Evolutionary conservation across 1,140 invertebrate species (phyloP), one percentile per base, ranked within the genome.

Genomic region (Dryas iulia): DNA sequence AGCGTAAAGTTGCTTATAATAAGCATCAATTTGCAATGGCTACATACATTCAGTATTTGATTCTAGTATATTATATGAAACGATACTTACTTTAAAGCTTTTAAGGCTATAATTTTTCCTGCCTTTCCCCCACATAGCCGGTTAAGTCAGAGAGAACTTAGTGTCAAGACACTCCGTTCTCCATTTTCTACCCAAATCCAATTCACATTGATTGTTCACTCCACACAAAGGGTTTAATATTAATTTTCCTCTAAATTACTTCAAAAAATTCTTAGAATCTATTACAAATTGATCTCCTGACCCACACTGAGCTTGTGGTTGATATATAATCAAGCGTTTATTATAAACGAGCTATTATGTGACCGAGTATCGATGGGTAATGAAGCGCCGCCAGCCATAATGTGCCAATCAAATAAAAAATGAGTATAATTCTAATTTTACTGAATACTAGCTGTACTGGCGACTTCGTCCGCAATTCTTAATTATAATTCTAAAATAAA

Each of bases 291-390:
- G 18, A 47, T 21, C 18, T n/a, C 18, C 2, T 47, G 39, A 47
- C 39, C 39, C 39, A 47, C 39, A 47, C 39, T n/a, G n/a, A n/a
- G n/a, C n/a, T 47, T 21, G 39, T 47, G 39, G n/a, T n/a, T n/a
- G n/a, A n/a, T n/a, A n/a, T 47, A 47, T 47, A 47, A 47, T 47
- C 39, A 47, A 47, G 39, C 6, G 18, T 47, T 47, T 18, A 47
- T 47, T 47, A 21, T 47, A 47, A 47, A 47, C 39, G 39, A 47
- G 39, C 2, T 47, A 47, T 47, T 47, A 47, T 47, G 39, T 6
- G 39, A 21, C 18, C 7, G 39, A 8, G 18, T 47, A 47, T 47
- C 18, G 39, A 47, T 47, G 7, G 14, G 14, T 47, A 47, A 47
- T 47, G 18, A 47, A 47, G 39, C 39, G 39, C 39, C 39, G 39